These are phyloP conservation scores for Trilocha varians DNA, from an alignment of 2,888 invertebrate genomes.

Conservation along the genomic window DNA sequence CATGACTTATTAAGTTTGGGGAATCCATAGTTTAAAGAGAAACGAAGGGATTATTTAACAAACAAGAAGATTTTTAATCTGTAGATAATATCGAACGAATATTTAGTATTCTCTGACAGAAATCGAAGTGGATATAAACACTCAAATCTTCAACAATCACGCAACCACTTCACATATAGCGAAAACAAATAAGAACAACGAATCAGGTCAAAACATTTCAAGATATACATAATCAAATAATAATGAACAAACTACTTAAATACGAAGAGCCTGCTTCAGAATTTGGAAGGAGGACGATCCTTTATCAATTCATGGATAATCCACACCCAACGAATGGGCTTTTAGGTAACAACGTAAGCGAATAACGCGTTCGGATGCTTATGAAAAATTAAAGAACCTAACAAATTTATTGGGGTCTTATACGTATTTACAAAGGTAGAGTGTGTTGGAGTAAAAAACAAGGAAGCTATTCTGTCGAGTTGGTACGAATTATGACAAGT, in stretches of 20 bases:
- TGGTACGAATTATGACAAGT: too few relatives aligned
- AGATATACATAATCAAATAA: not conserved
- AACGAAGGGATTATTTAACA: too few relatives aligned
- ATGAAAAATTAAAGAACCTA: not conserved
- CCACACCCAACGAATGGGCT: not conserved
- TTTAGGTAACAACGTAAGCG: not conserved
- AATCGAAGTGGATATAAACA: too few relatives aligned
- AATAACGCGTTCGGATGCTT: not conserved
- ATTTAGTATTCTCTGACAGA: not conserved
- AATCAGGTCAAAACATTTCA: not conserved
- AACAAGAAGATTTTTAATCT: too few relatives aligned
- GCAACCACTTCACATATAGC: not conserved
- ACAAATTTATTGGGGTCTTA: too few relatives aligned
- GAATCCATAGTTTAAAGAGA: too few relatives aligned
- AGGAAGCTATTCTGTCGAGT: too few relatives aligned
- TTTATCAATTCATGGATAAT: not conserved
- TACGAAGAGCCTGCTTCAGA: not conserved
- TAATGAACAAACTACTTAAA: not conserved
- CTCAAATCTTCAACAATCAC: too few relatives aligned
- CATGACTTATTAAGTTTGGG: too few relatives aligned
- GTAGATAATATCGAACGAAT: not conserved
- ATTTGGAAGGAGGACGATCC: not conserved
- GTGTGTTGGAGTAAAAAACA: too few relatives aligned
- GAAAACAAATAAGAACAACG: not conserved
- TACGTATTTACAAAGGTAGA: too few relatives aligned